Percentiles rank a stretch among this genome's conserved stretches.
These are phyloP conservation scores for Camelus dromedarius DNA, from an alignment of 2,113 vertebrate genomes.

Conservation along the genomic window DNA sequence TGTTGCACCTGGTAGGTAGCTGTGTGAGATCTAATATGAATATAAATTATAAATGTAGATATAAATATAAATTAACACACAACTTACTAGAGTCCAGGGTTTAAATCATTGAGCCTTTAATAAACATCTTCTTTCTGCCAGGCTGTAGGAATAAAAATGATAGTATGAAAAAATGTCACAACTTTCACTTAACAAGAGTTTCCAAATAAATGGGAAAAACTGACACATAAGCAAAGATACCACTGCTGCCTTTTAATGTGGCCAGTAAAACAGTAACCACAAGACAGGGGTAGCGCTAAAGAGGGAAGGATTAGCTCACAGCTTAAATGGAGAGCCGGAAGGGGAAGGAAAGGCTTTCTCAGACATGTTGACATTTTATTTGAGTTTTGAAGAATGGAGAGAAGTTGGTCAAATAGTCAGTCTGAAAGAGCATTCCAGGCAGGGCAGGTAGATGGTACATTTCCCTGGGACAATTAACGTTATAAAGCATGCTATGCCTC, in stretches of 20 bases:
- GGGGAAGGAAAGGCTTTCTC: not conserved
- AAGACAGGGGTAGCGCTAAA: too few species aligned
- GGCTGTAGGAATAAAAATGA: not conserved
- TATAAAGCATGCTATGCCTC: not conserved
- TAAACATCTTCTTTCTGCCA: not conserved
- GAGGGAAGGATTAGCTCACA: not conserved
- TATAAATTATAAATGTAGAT: not conserved
- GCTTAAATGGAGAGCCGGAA: not conserved
- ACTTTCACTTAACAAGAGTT: not conserved
- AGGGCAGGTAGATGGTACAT: not conserved
- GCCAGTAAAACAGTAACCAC: not conserved
- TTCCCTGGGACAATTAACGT: not conserved
- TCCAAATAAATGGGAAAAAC: not conserved
- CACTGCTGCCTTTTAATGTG: not conserved
- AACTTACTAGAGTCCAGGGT: not conserved
- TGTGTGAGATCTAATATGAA: not conserved
- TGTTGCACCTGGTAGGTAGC: not conserved
- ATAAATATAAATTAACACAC: not conserved
- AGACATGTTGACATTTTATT: not conserved
- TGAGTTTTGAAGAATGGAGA: not conserved
- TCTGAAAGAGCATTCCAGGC: not conserved
- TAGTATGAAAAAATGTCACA: not conserved
- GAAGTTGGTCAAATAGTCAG: not conserved
- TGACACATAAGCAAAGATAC: not conserved
- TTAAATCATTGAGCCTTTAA: not conserved